Conservation (phyloP, 2,113 vertebrate species). For the Actinemys pallida region DNA sequence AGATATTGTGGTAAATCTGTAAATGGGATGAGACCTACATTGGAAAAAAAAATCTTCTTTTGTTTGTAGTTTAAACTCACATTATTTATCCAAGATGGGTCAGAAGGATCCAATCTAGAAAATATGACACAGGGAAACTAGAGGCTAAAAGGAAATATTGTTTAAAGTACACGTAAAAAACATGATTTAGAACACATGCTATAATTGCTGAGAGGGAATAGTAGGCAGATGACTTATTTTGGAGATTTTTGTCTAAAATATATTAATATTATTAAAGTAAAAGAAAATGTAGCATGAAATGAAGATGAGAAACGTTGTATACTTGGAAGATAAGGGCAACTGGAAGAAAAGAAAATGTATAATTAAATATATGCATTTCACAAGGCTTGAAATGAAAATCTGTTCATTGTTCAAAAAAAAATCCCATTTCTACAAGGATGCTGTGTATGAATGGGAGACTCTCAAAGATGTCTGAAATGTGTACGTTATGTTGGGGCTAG, state of each 20-base stretch:
- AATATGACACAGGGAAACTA: not conserved
- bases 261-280: not conserved
- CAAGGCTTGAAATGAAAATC: not conserved
- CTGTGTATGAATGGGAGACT: not conserved
- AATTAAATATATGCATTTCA: not conserved
- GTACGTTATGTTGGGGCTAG: not conserved
- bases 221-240: not conserved
- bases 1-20: not conserved
- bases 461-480: not conserved
- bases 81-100: not conserved
- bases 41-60: not conserved
- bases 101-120: not conserved
- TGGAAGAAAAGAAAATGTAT: not conserved
- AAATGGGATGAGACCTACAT: not conserved
- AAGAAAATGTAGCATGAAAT: not conserved
- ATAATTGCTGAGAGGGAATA: not conserved
- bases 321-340: not conserved
- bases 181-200: not conserved
- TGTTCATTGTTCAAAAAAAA: not conserved
- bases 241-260: not conserved
- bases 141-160: not conserved
- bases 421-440: not conserved
- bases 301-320: not conserved
- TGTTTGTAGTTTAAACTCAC: not conserved
- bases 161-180: not conserved